Evolutionary conservation across 2,888 invertebrate genomes (phyloP).

Genomic region (Spilosoma lubricipeda): DNA sequence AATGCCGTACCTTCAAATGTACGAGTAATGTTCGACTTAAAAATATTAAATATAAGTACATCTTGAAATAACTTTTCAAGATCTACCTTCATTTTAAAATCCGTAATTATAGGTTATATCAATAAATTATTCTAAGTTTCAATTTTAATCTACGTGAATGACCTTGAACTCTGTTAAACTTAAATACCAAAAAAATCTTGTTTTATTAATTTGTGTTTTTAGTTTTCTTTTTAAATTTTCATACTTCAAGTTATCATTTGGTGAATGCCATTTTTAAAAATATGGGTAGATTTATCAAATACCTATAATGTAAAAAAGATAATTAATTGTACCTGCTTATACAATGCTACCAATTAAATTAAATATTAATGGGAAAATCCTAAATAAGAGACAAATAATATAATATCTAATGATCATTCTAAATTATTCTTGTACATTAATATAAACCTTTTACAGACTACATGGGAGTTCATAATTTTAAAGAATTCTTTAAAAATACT

Average conservation of each 20-base stretch:
- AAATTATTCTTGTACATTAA: neutral
- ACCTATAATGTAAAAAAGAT: neutral
- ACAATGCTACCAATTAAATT: neutral
- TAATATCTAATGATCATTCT: neutral
- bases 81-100: slow-evolving; percentile 34
- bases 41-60: neutral
- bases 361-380: neutral
- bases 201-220: neutral
- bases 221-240: no score
- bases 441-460: neutral
- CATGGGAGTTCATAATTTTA: no score
- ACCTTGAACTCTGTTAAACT: slow-evolving; percentile 4
- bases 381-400: no score
- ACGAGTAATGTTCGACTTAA: neutral
- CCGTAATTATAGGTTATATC: slow-evolving; percentile 27
- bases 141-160: neutral
- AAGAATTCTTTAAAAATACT: neutral
- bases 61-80: neutral
- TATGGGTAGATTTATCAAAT: neutral
- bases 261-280: no score
- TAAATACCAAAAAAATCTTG: neutral
- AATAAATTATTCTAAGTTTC: slow-evolving; percentile 2
- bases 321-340: neutral
- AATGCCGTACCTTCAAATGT: neutral
- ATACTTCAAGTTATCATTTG: no score